phyloP scores from a whole-genome alignment of 2,888 invertebrate genomes.

The Abscondita cerata region DNA sequence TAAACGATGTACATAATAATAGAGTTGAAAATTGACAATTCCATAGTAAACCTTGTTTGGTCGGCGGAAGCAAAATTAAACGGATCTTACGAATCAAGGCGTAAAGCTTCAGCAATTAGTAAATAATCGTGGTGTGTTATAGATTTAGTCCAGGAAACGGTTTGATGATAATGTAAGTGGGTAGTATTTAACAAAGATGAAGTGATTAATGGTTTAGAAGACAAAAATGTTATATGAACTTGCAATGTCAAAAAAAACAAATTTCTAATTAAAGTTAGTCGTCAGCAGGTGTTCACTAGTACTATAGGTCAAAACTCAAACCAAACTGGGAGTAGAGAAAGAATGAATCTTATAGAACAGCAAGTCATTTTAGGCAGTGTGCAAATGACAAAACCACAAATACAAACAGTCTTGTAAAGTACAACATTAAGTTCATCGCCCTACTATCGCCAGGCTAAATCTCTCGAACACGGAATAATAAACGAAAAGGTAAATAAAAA shows the following conservation, averaged over 20 bases:
- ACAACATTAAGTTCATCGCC: too few relatives aligned
- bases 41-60: not conserved
- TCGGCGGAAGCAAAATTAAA: not conserved
- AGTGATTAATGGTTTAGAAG: too few relatives aligned
- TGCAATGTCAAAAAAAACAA: not conserved
- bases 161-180: too few relatives aligned
- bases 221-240: too few relatives aligned
- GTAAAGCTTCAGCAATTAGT: too few relatives aligned
- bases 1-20: not conserved
- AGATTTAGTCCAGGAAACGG: too few relatives aligned
- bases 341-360: not conserved
- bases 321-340: too few relatives aligned
- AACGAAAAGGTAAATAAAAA: too few relatives aligned
- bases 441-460: too few relatives aligned
- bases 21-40: not conserved
- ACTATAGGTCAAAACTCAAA: not conserved
- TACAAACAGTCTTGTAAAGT: not conserved
- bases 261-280: not conserved
- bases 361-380: not conserved
- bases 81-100: not conserved
- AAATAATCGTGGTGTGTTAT: too few relatives aligned
- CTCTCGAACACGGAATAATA: too few relatives aligned
- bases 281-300: not conserved
- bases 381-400: not conserved
- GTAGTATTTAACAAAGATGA: not conserved